These are phyloP conservation scores for Caradrina clavipalpis DNA, from an alignment of 2,888 invertebrate genomes.

Conservation along the genomic window DNA sequence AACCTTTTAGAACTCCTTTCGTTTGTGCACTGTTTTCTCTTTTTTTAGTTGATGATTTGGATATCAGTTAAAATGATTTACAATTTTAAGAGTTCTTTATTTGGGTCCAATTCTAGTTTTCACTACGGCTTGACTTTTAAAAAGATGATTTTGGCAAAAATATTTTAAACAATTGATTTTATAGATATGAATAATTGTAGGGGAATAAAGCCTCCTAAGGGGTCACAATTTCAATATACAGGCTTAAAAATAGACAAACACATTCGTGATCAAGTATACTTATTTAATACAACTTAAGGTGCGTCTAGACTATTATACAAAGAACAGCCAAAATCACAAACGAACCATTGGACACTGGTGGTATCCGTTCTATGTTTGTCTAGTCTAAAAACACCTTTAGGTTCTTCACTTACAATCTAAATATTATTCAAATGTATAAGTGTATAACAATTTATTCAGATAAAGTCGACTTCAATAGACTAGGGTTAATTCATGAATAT, in stretches of 20 bases:
- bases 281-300: constrained; percentile 20
- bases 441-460: constrained; percentile 57
- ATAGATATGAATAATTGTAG: neutral
- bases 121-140: neutral
- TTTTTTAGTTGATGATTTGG: neutral
- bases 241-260: constrained; percentile 33
- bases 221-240: constrained; percentile 16
- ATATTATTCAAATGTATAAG: constrained; percentile 57
- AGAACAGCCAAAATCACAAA: neutral
- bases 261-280: constrained; percentile 54
- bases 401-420: constrained; percentile 41
- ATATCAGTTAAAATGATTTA: too few species aligned
- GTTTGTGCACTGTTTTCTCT: neutral
- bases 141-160: neutral
- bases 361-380: neutral
- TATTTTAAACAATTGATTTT: neutral
- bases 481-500: constrained; percentile 55
- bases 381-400: constrained; percentile 35
- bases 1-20: neutral
- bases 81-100: neutral
- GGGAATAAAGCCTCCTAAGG: constrained; percentile 3
- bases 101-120: neutral
- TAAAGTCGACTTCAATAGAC: constrained; percentile 45
- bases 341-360: neutral
- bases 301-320: constrained; percentile 17